Evolutionary conservation across 2,888 invertebrate species (phyloP), one percentile per base, ranked within the genome.

Genomic region (Rhagonycha lutea): DNA sequence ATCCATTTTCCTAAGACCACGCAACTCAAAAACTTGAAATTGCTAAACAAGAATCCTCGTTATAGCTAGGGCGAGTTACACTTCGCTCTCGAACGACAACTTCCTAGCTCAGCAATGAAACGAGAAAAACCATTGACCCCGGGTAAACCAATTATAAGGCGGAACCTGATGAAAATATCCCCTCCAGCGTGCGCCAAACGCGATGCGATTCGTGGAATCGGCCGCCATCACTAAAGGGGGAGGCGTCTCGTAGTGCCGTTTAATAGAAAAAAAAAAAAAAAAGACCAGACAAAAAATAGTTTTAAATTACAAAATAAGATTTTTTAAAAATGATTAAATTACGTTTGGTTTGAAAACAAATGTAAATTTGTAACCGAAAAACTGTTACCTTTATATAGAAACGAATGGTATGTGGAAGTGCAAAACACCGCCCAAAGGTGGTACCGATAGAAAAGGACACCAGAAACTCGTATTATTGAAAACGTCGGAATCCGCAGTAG

Each of bases 111-210:
- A 77, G 75, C 77, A 77, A 75, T 77, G 77, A 77, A 77, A 77
- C 73, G 68, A 71, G 70, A 75, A 74, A 74, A 79, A 73, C 69
- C 79, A 67, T 77, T 79, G 79, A 79, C 77, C 79, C 79, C 69
- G 70, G 75, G 69, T 62, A 77, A 75, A 69, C 62, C 73, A 61
- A 70, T 63, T 29, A 10, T 23, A 24, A 68, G 73, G 76, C 23
- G 78, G 69, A 47, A 32, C 72, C 5, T 8, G 9, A 10, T 23
- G 14, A 18, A 65, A 65, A 14, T 11, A 61, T 11, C 61, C 29
- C 69, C 73, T 5, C 23, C 62, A 14, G 1, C 26, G 4, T n/a
- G 23, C 12, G 10, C 26, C 61, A 63, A 32, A 24, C 29, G 12
- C 63, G 4, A 11, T 28, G 23, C 47, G 4, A 68, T 68, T 67